Conservation (phyloP, 2,797 vertebrate species). For the Merluccius polli region DNA sequence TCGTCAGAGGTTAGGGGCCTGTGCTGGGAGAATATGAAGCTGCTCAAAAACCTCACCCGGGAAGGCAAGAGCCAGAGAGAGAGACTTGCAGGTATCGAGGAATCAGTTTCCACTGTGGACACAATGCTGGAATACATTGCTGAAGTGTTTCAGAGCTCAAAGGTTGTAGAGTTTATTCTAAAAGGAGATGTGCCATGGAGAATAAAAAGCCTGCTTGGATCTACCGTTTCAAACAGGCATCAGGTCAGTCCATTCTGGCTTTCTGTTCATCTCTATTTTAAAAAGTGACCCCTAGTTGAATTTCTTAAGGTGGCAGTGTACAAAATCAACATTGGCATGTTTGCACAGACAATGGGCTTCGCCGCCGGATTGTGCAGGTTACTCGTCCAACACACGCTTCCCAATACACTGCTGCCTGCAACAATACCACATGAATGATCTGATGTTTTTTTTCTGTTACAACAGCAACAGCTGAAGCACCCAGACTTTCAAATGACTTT, state of each 20-base stretch:
- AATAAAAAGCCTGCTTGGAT: constrained; percentile 63
- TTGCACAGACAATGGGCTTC: not conserved
- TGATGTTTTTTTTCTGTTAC: too few species aligned
- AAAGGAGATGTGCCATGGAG: constrained; percentile 76
- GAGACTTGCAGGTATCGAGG: constrained; percentile 76
- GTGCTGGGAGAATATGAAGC: constrained; percentile 71
- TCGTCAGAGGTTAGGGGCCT: constrained; percentile 44
- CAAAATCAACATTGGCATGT: not conserved
- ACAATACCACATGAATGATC: not conserved
- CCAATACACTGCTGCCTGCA: not conserved
- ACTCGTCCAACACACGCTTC: not conserved
- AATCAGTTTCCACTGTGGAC: constrained; percentile 72
- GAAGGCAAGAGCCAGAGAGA: constrained; percentile 71
- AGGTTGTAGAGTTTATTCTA: constrained; percentile 78
- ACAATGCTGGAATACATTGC: constrained; percentile 74
- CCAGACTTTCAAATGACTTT: too few species aligned
- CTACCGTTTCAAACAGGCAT: constrained; percentile 24
- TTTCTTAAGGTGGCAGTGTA: not conserved
- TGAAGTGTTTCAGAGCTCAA: constrained; percentile 77
- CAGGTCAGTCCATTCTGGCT: constrained; percentile 51
- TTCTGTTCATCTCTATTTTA: not conserved
- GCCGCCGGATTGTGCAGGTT: too few species aligned
- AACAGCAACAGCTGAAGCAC: too few species aligned
- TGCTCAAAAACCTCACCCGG: constrained; percentile 68
- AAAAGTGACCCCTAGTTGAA: not conserved